Evolutionary conservation across 2,888 invertebrate genomes (phyloP), one percentile per base, ranked within the genome.

Genomic region (Rambutsinella grinnellia): DNA sequence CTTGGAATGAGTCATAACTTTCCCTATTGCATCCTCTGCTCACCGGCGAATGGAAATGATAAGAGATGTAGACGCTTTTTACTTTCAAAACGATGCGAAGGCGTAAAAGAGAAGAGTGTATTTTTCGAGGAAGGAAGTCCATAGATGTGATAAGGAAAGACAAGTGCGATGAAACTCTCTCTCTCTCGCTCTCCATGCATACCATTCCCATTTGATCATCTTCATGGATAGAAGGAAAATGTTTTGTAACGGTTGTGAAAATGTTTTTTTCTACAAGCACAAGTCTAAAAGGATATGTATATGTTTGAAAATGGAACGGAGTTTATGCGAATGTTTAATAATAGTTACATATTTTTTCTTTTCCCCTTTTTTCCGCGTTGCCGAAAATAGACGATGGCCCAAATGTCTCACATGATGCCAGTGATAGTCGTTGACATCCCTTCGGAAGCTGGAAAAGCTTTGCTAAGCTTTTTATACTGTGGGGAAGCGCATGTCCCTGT

Each of bases 341-440:
- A 76, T 76, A 76, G 71, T 76, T 28, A 51, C 60, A 46, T 17
- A 26, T 46, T 36, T 71, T 70, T 70, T 61, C 54, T 67, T 21
- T 70, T 62, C 58, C 71, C 70, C 56, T 60, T 60, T 62, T 76
- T 81, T 79, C 80, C 74, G 71, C 65, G 74, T 70, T 79, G 69
- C 80, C 75, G 67, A 80, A 83, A 83, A 83, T 83, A 84, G 84
- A 84, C 84, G 79, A 84, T 84, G 84, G 84, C 82, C 75, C 82
- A 82, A 81, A 79, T 81, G 78, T 78, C 83, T 67, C 84, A 84
- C 76, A 83, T 84, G 82, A 82, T 84, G 82, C 83, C 84, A 69
- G 84, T 83, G 77, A 83, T 84, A 76, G 84, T 84, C 63, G 82
- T 84, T 80, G 84, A 84, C 79, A 84, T 84, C 78, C 82, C 83